A percentile compares a stretch with the other conserved stretches of the same genome.
Evolutionary conservation across 2,113 vertebrate genomes (phyloP).

Genomic region (Gorsachius goisagi): DNA sequence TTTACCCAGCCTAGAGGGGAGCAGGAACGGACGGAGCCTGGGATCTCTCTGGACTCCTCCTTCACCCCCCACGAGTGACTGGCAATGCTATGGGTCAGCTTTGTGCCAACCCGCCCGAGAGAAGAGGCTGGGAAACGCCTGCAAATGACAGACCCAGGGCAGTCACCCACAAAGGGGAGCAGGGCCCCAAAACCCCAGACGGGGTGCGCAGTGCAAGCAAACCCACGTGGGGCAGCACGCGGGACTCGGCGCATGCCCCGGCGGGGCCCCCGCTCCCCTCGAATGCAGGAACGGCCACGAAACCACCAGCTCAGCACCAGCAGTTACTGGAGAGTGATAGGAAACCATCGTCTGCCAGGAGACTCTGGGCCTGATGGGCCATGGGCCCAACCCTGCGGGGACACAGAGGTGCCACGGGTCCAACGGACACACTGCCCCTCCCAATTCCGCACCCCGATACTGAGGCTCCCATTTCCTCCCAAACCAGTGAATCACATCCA

Average conservation of each 20-base stretch:
- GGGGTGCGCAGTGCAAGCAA: not conserved
- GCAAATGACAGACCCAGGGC: not conserved
- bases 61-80: rapidly evolving
- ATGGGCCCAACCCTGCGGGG: rapidly evolving
- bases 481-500: not conserved
- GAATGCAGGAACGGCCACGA: not conserved
- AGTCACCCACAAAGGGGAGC: not conserved
- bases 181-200: not conserved
- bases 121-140: not conserved
- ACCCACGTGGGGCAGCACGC: not conserved
- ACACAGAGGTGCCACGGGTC: not conserved
- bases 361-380: not conserved
- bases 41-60: not conserved
- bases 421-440: rapidly evolving
- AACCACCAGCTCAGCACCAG: not conserved
- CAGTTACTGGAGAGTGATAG: not conserved
- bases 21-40: rapidly evolving
- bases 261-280: not conserved
- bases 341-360: not conserved
- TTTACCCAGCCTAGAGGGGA: not conserved
- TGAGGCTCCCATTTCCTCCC: not conserved
- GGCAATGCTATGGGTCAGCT: not conserved
- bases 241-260: rapidly evolving
- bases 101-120: not conserved
- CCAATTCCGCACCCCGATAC: not conserved